Evolutionary conservation across 2,888 invertebrate species (phyloP).

Genomic region (Drosophila diplacantha): DNA sequence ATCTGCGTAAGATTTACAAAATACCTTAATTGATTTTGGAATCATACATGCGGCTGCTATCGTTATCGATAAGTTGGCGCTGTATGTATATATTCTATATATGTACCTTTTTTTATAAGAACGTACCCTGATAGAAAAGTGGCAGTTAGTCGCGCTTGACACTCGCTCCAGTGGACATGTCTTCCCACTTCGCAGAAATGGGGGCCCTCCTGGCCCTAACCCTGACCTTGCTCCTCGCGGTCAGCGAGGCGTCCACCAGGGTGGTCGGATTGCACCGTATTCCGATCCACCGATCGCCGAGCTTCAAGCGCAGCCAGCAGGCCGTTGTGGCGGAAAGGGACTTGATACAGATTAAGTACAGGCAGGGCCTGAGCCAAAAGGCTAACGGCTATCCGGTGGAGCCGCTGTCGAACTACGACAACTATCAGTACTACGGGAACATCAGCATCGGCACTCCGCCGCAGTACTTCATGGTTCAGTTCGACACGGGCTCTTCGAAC

Average conservation of each 20-base stretch:
- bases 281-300: constrained; percentile 8
- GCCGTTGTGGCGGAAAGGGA: constrained; percentile 36
- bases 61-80: constrained; percentile 21
- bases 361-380: constrained; percentile 4
- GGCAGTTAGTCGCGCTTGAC: constrained; percentile 18
- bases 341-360: constrained; percentile 46
- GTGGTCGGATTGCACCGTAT: constrained; percentile 11
- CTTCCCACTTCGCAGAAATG: not conserved
- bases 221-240: constrained; percentile 2
- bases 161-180: constrained; percentile 8
- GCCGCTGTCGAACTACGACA: constrained; percentile 89
- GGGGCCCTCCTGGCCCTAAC: not conserved
- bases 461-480: constrained; percentile 94
- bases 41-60: constrained; percentile 1
- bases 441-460: constrained; percentile 94
- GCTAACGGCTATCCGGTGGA: constrained; percentile 76
- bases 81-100: not conserved
- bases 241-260: not conserved
- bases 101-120: constrained; percentile 12
- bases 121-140: not conserved
- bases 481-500: constrained; percentile 99
- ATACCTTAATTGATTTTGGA: constrained; percentile 11
- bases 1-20: not conserved
- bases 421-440: constrained; percentile 95
- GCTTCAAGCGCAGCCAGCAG: constrained; percentile 28